Evolutionary conservation across 2,888 invertebrate species (phyloP).

Genomic region (Electrophaes corylata): DNA sequence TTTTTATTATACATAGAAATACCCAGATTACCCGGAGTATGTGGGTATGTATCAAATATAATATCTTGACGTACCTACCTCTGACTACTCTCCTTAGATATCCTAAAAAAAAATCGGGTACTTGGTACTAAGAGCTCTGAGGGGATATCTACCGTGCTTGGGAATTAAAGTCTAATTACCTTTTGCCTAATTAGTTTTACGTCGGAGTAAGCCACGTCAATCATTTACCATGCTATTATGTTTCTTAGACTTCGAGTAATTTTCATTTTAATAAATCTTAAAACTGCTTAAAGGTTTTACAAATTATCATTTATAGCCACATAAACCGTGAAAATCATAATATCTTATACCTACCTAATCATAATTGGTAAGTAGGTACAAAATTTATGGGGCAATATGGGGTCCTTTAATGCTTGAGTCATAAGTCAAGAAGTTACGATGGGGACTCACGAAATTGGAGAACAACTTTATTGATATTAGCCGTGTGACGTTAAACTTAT

Average conservation of each 20-base stretch:
- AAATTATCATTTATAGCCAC: conserved; percentile 29
- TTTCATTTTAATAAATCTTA: not conserved
- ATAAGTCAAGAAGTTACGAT: conserved; percentile 49
- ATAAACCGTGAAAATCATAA: conserved; percentile 37
- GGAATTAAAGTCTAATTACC: no score
- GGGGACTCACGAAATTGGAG: conserved; percentile 42
- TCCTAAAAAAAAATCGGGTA: no score
- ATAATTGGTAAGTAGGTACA: conserved; percentile 43
- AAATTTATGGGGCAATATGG: conserved; percentile 43
- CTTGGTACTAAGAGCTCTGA: no score
- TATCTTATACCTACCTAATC: conserved; percentile 41
- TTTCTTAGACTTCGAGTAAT: no score
- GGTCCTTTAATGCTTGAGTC: conserved; percentile 43
- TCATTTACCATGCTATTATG: not conserved
- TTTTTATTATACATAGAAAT: no score
- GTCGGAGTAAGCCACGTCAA: no score
- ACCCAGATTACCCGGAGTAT: no score
- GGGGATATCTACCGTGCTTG: no score
- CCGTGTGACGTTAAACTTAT: conserved; percentile 8
- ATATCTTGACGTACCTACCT: no score
- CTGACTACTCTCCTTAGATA: no score
- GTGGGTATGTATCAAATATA: no score
- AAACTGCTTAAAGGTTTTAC: conserved; percentile 3
- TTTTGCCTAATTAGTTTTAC: no score
- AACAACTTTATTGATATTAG: conserved; percentile 40